phyloP scores from a whole-genome alignment of 2,113 vertebrate genomes.

The Sardina pilchardus region DNA sequence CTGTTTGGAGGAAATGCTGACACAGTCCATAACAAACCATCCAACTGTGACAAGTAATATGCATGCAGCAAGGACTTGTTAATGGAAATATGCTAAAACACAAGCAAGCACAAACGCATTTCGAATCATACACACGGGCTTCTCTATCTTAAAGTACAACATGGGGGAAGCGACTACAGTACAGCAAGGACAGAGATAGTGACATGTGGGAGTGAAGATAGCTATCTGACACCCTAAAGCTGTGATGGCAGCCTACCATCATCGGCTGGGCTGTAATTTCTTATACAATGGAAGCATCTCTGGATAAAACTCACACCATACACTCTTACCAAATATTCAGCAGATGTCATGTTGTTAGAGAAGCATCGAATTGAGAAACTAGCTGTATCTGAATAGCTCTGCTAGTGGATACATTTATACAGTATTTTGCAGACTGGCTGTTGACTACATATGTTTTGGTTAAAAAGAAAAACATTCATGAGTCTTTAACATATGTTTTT shows the following conservation, averaged over 20 bases:
- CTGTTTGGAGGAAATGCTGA: constrained; percentile 39
- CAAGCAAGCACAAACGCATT: neutral
- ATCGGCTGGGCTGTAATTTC: neutral
- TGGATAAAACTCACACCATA: neutral
- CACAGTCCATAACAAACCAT: constrained; percentile 48
- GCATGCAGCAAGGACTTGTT: neutral
- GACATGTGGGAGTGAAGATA: neutral
- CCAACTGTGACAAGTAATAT: constrained; percentile 51
- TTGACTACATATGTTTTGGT: too few relatives aligned
- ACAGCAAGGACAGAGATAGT: neutral
- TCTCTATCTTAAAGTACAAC: neutral
- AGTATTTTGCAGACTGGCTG: neutral
- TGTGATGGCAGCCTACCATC: neutral
- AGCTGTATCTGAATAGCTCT: neutral
- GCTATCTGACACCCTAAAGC: neutral
- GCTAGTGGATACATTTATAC: neutral
- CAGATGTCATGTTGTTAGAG: too few relatives aligned
- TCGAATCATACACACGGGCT: neutral
- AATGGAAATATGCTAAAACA: neutral
- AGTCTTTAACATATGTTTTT: too few relatives aligned
- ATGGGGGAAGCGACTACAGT: neutral
- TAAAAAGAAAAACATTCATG: too few relatives aligned
- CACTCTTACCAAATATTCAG: too few relatives aligned
- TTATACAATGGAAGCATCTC: neutral
- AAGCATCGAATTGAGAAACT: too few relatives aligned